These are phyloP conservation scores for Sander lucioperca DNA, from an alignment of 2,113 vertebrate species.

Conservation along the genomic window DNA sequence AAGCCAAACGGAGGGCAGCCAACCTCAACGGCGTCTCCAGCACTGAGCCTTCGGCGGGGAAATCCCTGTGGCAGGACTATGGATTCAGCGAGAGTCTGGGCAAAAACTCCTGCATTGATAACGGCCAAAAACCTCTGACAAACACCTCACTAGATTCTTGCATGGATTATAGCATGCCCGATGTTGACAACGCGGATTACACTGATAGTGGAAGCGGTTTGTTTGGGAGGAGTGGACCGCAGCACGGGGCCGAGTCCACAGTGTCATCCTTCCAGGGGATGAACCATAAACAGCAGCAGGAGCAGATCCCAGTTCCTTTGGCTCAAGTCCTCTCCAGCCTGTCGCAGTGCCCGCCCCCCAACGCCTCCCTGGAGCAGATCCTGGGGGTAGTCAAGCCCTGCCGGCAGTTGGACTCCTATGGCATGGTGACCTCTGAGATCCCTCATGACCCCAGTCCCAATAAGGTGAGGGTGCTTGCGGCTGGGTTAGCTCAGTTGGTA, in stretches of 20 bases:
- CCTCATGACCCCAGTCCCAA: constrained; percentile 55
- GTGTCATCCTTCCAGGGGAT: constrained; percentile 57
- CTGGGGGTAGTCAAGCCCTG: constrained; percentile 67
- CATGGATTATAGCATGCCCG: constrained; percentile 61
- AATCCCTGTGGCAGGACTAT: constrained; percentile 65
- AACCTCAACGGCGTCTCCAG: constrained; percentile 54
- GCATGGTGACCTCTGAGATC: constrained; percentile 61
- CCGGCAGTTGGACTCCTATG: constrained; percentile 66
- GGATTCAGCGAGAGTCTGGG: constrained; percentile 33
- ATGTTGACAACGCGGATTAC: constrained; percentile 48
- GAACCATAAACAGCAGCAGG: constrained; percentile 66
- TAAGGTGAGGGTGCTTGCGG: constrained; percentile 68
- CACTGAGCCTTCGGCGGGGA: constrained; percentile 31
- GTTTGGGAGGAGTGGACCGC: constrained; percentile 40
- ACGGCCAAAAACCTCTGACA: constrained; percentile 58
- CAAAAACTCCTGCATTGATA: constrained; percentile 47
- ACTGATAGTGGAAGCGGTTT: constrained; percentile 25
- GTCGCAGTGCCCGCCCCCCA: constrained; percentile 72
- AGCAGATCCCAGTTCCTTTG: constrained; percentile 63
- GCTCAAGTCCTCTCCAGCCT: constrained; percentile 74
- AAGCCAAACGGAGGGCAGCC: constrained; percentile 57
- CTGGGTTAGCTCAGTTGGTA: too few relatives aligned
- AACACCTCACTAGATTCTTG: constrained; percentile 55
- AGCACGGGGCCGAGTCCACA: constrained; percentile 24
- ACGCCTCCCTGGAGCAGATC: constrained; percentile 75